These are phyloP conservation scores for Xiphophorus birchmanni DNA, from an alignment of 2,797 vertebrate genomes.

Conservation along the genomic window DNA sequence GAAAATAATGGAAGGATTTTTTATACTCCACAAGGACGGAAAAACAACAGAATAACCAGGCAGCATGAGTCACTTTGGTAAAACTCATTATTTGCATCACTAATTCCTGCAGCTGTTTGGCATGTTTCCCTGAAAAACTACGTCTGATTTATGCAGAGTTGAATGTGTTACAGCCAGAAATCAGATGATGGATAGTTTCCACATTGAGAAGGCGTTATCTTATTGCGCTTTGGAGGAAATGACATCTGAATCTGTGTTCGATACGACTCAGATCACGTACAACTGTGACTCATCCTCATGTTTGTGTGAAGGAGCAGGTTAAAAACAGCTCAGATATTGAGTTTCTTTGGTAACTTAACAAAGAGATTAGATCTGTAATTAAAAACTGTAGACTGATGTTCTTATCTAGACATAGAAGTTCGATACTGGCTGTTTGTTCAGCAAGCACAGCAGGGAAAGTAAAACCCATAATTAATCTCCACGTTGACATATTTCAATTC, in stretches of 20 bases:
- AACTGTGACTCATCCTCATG: constrained; percentile 7
- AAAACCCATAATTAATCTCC: background rate
- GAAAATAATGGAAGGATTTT: background rate
- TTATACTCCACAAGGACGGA: background rate
- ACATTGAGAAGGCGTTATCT: background rate
- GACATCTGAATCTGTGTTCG: background rate
- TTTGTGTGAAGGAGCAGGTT: background rate
- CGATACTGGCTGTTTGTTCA: background rate
- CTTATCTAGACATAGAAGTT: background rate
- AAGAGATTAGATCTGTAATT: constrained; percentile 15
- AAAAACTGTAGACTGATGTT: constrained; percentile 8
- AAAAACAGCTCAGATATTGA: background rate
- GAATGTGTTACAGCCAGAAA: background rate
- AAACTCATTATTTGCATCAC: background rate
- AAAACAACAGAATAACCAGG: background rate
- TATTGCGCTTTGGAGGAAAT: background rate
- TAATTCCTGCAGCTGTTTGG: background rate
- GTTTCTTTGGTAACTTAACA: background rate
- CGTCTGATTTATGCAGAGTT: background rate
- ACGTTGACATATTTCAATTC: background rate
- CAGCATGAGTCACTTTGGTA: background rate
- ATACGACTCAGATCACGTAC: background rate
- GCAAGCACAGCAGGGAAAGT: background rate
- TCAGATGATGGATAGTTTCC: constrained; percentile 1
- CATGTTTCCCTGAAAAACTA: constrained; percentile 2